Conservation (phyloP, 2,797 vertebrate species). For the Coilia nasus region DNA sequence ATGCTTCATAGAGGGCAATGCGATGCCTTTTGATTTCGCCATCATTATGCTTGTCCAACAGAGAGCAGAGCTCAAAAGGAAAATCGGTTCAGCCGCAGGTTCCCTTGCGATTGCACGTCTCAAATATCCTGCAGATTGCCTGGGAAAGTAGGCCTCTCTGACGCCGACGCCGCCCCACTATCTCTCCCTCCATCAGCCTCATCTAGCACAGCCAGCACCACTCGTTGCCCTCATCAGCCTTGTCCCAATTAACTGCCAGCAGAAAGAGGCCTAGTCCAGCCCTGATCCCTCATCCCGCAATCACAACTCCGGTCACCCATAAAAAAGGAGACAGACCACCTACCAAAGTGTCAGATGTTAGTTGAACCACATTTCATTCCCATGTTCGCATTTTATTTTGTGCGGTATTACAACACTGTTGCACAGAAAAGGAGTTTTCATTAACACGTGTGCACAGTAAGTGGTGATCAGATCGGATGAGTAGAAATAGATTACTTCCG, state of each 20-base stretch:
- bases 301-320: no score
- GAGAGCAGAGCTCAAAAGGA: neutral
- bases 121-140: neutral
- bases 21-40: neutral
- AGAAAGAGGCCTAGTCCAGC: neutral
- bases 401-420: no score
- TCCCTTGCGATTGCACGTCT: neutral
- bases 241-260: slow-evolving; percentile 39
- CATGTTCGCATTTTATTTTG: no score
- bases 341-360: slow-evolving; percentile 1
- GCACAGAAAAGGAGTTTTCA: no score
- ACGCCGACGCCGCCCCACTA: neutral
- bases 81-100: neutral
- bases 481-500: no score
- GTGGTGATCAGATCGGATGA: no score
- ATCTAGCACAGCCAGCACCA: neutral
- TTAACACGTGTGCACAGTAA: no score
- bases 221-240: slow-evolving; percentile 6
- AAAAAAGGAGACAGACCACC: neutral
- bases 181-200: neutral
- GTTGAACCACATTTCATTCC: neutral
- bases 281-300: neutral
- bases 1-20: neutral
- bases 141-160: neutral
- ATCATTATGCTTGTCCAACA: neutral